Conservation (phyloP, 2,888 invertebrate species). For the Amaurobius ferox region DNA sequence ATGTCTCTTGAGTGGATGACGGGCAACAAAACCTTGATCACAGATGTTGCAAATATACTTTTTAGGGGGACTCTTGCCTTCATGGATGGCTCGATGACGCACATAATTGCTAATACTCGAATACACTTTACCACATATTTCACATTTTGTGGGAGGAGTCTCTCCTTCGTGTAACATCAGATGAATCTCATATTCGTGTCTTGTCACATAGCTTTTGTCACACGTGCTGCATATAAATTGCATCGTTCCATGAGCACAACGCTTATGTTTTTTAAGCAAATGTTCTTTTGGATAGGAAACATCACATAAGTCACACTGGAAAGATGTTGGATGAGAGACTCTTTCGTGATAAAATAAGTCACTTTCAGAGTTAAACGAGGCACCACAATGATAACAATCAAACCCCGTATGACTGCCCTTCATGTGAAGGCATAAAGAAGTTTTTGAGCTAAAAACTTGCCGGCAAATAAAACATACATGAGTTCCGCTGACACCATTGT, state of each 20-base stretch:
- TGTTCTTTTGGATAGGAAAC: not conserved
- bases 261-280: not conserved
- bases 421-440: not conserved
- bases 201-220: not conserved
- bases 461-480: not conserved
- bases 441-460: not conserved
- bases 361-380: not conserved
- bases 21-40: not conserved
- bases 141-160: not conserved
- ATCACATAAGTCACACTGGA: not conserved
- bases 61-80: not conserved
- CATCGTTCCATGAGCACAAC: not conserved
- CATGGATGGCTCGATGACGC: not conserved
- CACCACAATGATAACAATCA: not conserved
- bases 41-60: not conserved
- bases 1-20: not conserved
- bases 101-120: not conserved
- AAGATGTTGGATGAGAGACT: not conserved
- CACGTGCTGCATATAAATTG: not conserved
- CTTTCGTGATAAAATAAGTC: not conserved
- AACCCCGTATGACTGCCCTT: not conserved
- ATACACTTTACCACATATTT: not conserved
- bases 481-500: not conserved
- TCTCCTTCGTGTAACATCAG: not conserved
- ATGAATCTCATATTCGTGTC: not conserved